Conservation (phyloP, 1,140 invertebrate genomes). For the Pseudoatta argentina region DNA sequence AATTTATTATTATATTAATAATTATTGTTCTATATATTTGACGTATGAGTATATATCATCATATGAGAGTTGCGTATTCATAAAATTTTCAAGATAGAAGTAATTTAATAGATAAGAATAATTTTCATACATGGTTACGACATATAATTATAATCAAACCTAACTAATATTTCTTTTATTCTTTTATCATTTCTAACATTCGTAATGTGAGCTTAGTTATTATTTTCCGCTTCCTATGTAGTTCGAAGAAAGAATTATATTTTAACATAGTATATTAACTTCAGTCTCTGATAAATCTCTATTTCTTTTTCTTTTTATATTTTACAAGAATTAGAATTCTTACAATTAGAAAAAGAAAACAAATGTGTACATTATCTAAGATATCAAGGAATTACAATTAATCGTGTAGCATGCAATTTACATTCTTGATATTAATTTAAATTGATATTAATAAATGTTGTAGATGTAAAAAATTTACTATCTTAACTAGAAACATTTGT, state of each 20-base stretch:
- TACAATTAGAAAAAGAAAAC: no score
- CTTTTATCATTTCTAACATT: not conserved
- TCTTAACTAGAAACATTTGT: not conserved
- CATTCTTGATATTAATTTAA: not conserved
- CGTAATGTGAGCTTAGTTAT: slow-evolving; percentile 28
- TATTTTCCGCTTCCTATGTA: slow-evolving; percentile 31
- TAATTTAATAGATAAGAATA: not conserved
- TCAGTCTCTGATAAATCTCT: slow-evolving; percentile 22
- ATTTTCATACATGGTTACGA: not conserved
- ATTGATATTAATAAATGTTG: no score
- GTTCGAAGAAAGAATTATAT: slow-evolving; percentile 49
- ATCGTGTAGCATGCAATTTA: not conserved
- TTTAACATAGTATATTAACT: not conserved
- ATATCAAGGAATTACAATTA: not conserved
- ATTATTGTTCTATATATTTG: not conserved
- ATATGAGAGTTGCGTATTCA: not conserved
- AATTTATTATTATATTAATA: not conserved
- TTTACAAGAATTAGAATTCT: not conserved
- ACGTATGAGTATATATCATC: not conserved
- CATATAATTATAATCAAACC: not conserved
- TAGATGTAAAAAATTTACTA: not conserved
- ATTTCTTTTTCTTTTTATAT: not conserved
- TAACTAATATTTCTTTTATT: not conserved
- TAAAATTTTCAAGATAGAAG: not conserved
- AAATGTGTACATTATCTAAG: not conserved